Evolutionary conservation across 2,888 invertebrate species (phyloP).

Genomic region (Seladonia tumulorum): DNA sequence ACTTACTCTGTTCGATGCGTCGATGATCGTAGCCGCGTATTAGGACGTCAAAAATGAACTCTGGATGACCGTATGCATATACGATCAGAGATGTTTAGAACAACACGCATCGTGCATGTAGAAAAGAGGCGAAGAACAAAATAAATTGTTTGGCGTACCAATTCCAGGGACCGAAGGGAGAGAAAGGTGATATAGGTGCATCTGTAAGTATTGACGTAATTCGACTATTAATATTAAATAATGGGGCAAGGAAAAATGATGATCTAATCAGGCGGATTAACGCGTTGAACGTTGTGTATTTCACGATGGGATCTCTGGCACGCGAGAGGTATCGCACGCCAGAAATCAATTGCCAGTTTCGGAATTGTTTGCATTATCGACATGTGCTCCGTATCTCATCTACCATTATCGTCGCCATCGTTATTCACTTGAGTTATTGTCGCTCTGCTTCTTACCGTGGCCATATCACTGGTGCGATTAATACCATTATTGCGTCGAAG

Average conservation of each 20-base stretch:
- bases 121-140: conserved; percentile 56
- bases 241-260: conserved; percentile 38
- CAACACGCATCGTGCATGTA: conserved; percentile 43
- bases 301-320: conserved; percentile 25
- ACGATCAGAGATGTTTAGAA: conserved; percentile 12
- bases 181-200: conserved; percentile 94
- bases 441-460: not conserved
- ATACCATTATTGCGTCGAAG: conserved; percentile 5
- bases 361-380: conserved; percentile 8
- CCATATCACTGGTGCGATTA: not conserved
- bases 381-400: conserved; percentile 16
- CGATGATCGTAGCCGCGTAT: conserved; percentile 40
- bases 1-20: conserved; percentile 23
- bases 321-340: conserved; percentile 23
- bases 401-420: conserved; percentile 6
- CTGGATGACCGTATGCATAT: not conserved
- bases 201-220: conserved; percentile 87
- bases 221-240: conserved; percentile 60
- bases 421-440: conserved; percentile 13
- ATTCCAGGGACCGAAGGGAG: conserved; percentile 94
- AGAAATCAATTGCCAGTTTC: conserved; percentile 1
- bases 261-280: conserved; percentile 23
- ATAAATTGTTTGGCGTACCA: conserved; percentile 70
- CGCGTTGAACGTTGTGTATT: conserved; percentile 1
- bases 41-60: not conserved